Evolutionary conservation across 2,113 vertebrate genomes (phyloP).

Genomic region (Xenus cinereus): DNA sequence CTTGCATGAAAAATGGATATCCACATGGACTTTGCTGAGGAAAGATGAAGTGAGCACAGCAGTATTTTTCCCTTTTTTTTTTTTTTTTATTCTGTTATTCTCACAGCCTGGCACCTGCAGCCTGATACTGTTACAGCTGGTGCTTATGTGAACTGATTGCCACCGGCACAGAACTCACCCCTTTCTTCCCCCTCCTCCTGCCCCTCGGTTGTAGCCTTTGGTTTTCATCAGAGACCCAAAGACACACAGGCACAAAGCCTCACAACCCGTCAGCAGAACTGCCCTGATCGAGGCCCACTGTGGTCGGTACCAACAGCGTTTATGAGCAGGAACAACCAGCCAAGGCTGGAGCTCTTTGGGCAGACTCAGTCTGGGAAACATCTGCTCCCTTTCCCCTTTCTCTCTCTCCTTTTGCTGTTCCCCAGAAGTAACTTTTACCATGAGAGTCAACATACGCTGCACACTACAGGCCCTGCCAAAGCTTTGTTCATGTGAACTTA

Average conservation of each 20-base stretch:
- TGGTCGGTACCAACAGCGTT: fast-evolving
- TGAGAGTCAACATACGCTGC: neutral
- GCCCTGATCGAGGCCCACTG: neutral
- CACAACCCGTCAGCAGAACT: neutral
- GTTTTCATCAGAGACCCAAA: neutral
- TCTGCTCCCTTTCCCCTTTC: neutral
- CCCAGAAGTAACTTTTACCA: neutral
- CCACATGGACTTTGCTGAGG: neutral
- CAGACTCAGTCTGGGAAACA: neutral
- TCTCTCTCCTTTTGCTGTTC: neutral
- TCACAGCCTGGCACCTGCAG: neutral
- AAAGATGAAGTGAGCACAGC: neutral
- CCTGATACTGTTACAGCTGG: neutral
- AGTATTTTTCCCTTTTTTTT: neutral
- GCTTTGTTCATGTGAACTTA: neutral
- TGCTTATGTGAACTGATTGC: neutral
- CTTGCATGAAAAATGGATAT: neutral
- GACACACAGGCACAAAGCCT: neutral
- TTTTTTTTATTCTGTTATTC: neutral
- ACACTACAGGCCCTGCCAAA: neutral
- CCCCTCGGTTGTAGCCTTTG: fast-evolving
- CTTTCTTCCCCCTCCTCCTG: neutral
- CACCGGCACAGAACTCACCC: neutral
- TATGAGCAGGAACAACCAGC: neutral
- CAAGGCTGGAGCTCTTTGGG: neutral